These are phyloP conservation scores for Meteorus cinctellus DNA, from an alignment of 2,888 invertebrate species.

Conservation along the genomic window DNA sequence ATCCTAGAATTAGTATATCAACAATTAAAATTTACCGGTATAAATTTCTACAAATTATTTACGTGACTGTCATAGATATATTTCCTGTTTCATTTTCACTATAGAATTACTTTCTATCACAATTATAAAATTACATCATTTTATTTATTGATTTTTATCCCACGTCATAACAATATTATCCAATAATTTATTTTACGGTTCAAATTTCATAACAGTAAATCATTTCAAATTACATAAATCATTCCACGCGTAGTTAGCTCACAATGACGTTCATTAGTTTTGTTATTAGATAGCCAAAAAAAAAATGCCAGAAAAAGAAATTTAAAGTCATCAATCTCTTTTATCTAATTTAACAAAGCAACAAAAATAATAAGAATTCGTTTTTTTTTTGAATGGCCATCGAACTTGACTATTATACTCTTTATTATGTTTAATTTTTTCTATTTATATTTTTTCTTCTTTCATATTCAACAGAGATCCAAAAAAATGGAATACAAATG, in stretches of 20 bases:
- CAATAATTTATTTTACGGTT: too few relatives aligned
- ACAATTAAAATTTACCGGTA: not conserved
- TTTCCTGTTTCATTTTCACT: not conserved
- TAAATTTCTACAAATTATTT: not conserved
- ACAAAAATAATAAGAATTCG: too few relatives aligned
- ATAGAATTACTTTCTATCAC: not conserved
- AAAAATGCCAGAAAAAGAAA: too few relatives aligned
- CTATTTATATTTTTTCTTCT: not conserved
- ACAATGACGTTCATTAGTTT: not conserved
- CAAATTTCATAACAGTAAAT: not conserved
- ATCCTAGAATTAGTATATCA: not conserved
- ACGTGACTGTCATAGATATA: not conserved
- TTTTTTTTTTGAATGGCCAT: too few relatives aligned
- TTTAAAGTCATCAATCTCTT: too few relatives aligned
- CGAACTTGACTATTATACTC: too few relatives aligned
- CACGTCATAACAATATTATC: not conserved
- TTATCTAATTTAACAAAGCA: too few relatives aligned
- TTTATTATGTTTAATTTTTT: not conserved
- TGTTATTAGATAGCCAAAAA: not conserved
- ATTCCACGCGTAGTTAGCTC: not conserved
- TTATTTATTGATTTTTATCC: not conserved
- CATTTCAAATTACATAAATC: not conserved
- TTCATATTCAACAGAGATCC: conserved; percentile 52
- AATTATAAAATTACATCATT: not conserved
- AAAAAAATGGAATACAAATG: conserved; percentile 59